Percentiles rank a stretch among this genome's conserved stretches.
phyloP scores from a whole-genome alignment of 35 echinoderm and acorn worm species.

The Diadema setosum region DNA sequence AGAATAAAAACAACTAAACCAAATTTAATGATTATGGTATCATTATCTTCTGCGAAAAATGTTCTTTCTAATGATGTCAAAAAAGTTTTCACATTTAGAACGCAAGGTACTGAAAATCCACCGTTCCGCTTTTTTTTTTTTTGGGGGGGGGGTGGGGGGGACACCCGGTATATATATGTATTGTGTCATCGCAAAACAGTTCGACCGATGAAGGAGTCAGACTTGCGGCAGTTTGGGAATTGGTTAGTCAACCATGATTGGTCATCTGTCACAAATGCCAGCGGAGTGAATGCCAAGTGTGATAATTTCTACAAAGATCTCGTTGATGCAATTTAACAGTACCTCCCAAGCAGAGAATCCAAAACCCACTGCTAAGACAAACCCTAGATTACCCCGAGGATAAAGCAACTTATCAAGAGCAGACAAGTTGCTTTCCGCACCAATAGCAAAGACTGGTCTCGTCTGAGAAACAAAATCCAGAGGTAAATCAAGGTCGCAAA shows the following conservation, averaged over 20 bases:
- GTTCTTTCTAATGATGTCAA: too few species aligned
- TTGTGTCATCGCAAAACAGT: background rate
- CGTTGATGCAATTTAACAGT: background rate
- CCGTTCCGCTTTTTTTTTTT: too few species aligned
- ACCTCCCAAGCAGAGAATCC: background rate
- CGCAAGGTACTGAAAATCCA: too few species aligned
- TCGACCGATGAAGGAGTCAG: slow-evolving; percentile 30
- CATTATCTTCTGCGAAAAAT: too few species aligned
- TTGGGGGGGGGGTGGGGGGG: too few species aligned
- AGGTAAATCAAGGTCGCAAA: background rate
- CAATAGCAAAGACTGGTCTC: too few species aligned
- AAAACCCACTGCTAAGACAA: slow-evolving; percentile 11
- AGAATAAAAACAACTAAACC: too few species aligned
- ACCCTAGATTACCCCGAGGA: slow-evolving; percentile 18
- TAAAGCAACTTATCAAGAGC: background rate
- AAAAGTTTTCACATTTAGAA: too few species aligned
- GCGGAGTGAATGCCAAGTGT: background rate
- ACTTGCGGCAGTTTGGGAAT: background rate
- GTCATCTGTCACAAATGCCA: background rate
- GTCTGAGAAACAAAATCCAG: too few species aligned
- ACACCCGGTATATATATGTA: too few species aligned
- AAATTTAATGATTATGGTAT: too few species aligned
- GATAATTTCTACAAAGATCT: slow-evolving; percentile 21
- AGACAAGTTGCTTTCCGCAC: too few species aligned
- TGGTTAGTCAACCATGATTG: slow-evolving; percentile 26